A percentile compares a stretch with the other conserved stretches of the same genome.
Evolutionary conservation across 2,113 vertebrate species (phyloP).

Genomic region (Gymnobelideus leadbeateri): DNA sequence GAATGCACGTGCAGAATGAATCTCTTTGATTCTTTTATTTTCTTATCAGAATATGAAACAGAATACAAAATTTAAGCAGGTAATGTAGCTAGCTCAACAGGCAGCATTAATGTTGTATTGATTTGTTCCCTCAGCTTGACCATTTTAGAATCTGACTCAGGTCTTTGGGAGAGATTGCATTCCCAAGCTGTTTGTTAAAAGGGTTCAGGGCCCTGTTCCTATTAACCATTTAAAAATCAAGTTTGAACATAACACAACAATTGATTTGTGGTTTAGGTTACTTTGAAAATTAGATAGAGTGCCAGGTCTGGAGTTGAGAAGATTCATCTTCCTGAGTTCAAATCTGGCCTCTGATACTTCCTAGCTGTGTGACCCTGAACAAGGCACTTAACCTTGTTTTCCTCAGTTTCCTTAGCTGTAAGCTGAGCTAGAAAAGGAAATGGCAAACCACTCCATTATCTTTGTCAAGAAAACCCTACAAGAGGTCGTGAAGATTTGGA

Average conservation of each 20-base stretch:
- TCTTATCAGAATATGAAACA: neutral
- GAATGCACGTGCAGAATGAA: neutral
- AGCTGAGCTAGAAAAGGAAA: neutral
- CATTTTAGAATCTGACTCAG: neutral
- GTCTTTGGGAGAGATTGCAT: neutral
- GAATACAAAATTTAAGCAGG: neutral
- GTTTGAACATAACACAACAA: neutral
- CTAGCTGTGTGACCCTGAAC: neutral
- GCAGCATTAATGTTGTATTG: neutral
- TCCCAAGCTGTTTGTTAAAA: neutral
- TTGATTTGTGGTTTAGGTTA: neutral
- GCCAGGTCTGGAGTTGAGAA: too few relatives aligned
- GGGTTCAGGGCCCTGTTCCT: neutral
- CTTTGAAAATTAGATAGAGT: neutral
- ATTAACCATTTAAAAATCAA: neutral
- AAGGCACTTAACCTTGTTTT: neutral
- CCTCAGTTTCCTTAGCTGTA: neutral
- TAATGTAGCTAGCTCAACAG: neutral
- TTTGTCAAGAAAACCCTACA: too few relatives aligned
- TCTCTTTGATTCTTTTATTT: neutral
- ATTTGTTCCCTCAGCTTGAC: neutral
- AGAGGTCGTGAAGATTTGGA: too few relatives aligned
- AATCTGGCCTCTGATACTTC: neutral
- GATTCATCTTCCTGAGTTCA: neutral
- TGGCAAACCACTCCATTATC: too few relatives aligned